Percentiles rank a stretch among this genome's conserved stretches.
Conservation (phyloP, 1,140 invertebrate species). For the Branchinecta lindahli region DNA sequence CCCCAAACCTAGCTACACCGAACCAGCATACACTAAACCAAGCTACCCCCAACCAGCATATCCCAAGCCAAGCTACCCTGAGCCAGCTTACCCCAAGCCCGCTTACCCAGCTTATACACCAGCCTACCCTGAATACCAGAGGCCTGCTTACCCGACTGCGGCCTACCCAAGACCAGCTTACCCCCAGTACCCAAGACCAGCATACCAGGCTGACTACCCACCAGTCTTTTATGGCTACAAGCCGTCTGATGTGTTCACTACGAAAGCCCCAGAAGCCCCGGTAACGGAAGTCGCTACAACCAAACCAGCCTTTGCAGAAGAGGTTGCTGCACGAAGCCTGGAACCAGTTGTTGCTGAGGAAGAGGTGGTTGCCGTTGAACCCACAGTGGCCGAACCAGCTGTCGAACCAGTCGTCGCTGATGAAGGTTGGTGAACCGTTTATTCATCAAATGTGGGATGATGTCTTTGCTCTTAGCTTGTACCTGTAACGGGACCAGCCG, state of each 20-base stretch:
- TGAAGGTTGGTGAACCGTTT: no score
- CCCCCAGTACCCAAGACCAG: not conserved
- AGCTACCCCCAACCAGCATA: not conserved
- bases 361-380: not conserved
- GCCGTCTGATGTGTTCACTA: not conserved
- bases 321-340: not conserved
- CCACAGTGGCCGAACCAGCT: not conserved
- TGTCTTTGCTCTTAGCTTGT: no score
- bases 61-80: not conserved
- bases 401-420: not conserved
- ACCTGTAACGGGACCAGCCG: no score
- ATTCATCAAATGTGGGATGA: no score
- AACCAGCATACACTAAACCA: not conserved
- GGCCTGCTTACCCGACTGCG: not conserved
- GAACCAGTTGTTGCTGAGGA: conserved; percentile 2
- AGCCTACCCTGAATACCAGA: not conserved
- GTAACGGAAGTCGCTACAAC: no score
- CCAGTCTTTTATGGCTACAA: not conserved
- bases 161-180: not conserved
- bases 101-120: not conserved
- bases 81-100: not conserved
- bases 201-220: not conserved
- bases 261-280: not conserved
- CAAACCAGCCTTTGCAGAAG: no score
- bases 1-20: conserved; percentile 10